These are phyloP conservation scores for Harpagifer antarcticus DNA, from an alignment of 2,797 vertebrate genomes.

Conservation along the genomic window DNA sequence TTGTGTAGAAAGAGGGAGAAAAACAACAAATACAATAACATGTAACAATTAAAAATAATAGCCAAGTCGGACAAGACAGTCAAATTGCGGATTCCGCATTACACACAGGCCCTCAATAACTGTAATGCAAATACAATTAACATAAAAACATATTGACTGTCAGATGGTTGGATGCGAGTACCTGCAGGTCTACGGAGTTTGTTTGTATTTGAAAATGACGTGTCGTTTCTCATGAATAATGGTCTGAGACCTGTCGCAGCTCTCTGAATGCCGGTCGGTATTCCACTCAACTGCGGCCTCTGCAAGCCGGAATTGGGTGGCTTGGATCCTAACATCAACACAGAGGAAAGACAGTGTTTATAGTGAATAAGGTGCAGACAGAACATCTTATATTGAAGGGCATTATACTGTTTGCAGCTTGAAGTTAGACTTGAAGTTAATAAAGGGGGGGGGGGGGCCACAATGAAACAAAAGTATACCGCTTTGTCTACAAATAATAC, in stretches of 20 bases:
- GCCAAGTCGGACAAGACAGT: neutral
- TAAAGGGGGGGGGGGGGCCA: neutral
- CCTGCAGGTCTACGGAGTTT: conserved; percentile 53
- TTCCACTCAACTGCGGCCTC: conserved; percentile 27
- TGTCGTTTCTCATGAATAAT: conserved; percentile 14
- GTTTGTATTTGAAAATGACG: conserved; percentile 14
- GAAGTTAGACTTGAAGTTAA: neutral
- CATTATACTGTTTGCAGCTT: neutral
- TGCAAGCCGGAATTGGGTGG: conserved; percentile 42
- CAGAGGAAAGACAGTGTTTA: neutral
- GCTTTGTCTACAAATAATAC: neutral
- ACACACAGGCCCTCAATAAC: neutral
- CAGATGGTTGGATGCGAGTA: conserved; percentile 16
- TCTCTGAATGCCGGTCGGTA: conserved; percentile 48
- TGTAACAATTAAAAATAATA: neutral
- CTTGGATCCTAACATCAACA: conserved; percentile 57
- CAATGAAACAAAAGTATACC: neutral
- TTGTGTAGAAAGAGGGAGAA: neutral
- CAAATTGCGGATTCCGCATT: neutral
- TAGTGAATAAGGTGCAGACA: neutral
- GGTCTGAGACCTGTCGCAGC: conserved; percentile 31
- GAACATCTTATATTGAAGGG: neutral
- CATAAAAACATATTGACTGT: too few species aligned
- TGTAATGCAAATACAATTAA: neutral
- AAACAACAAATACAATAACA: neutral